Percentiles rank a stretch among this genome's conserved stretches.
phyloP scores from a whole-genome alignment of 2,888 invertebrate genomes.

The Tinea semifulvella region DNA sequence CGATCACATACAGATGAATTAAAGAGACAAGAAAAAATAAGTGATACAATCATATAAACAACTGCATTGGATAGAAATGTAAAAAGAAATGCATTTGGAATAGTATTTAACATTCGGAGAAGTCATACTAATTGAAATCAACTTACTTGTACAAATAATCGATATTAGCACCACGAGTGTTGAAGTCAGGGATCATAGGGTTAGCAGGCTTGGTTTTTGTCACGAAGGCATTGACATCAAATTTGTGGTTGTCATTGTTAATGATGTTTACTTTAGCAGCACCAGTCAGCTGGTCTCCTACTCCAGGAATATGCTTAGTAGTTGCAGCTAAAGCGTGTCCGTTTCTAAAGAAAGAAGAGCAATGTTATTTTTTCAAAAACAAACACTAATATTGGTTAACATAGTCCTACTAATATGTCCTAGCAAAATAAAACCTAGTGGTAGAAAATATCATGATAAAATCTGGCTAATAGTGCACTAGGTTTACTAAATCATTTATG shows the following conservation, averaged over 20 bases:
- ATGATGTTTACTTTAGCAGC: conserved; percentile 29
- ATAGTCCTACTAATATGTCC: too few relatives aligned
- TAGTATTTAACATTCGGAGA: too few relatives aligned
- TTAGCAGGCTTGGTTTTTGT: conserved; percentile 29
- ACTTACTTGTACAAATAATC: conserved; percentile 11
- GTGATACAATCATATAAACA: too few relatives aligned
- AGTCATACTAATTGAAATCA: neutral
- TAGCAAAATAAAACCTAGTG: too few relatives aligned
- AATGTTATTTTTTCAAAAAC: neutral
- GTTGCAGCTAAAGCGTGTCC: conserved; percentile 32
- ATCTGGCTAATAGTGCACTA: too few relatives aligned
- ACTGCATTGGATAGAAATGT: too few relatives aligned
- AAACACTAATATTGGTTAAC: neutral
- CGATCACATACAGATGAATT: too few relatives aligned
- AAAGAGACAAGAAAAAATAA: too few relatives aligned
- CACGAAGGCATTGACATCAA: conserved; percentile 36
- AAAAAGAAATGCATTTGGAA: too few relatives aligned
- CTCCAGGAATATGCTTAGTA: conserved; percentile 26
- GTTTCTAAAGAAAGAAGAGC: conserved; percentile 25
- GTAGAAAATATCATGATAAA: too few relatives aligned
- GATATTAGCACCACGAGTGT: conserved; percentile 33
- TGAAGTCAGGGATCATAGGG: conserved; percentile 29
- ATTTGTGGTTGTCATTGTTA: conserved; percentile 28
- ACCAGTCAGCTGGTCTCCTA: conserved; percentile 30
- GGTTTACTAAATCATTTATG: too few relatives aligned